Conservation (phyloP, 2,113 vertebrate genomes). For the Gallinago media region DNA sequence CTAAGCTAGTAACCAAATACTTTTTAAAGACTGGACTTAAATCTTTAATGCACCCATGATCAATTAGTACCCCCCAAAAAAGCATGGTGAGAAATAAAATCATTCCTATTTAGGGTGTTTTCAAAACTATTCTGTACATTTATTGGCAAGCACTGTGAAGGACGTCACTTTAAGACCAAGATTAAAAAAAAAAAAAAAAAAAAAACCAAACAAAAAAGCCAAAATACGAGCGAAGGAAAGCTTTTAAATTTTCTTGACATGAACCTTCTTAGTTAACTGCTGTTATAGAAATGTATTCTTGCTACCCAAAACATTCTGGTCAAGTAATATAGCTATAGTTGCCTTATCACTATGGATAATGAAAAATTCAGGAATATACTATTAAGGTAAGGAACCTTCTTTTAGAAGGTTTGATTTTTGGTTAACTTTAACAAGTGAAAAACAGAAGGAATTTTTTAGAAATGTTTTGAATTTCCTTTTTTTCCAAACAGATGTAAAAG, state of each 20-base stretch:
- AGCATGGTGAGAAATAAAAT: neutral
- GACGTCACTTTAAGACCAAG: neutral
- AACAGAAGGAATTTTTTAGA: rapidly evolving
- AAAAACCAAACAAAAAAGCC: too few relatives aligned
- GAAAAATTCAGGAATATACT: neutral
- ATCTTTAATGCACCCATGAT: neutral
- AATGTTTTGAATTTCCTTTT: neutral
- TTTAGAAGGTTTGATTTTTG: neutral
- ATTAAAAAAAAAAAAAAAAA: neutral
- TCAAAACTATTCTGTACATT: neutral
- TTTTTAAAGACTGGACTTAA: neutral
- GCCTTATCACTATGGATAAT: neutral
- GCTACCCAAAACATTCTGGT: neutral
- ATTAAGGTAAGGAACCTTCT: neutral
- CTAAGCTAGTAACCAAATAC: neutral
- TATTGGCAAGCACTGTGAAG: neutral
- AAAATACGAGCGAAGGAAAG: neutral
- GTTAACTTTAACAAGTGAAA: neutral
- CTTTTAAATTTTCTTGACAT: neutral
- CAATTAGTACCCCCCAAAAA: neutral
- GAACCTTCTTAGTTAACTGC: neutral
- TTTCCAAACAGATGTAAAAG: neutral
- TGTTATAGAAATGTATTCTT: neutral
- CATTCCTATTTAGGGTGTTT: neutral
- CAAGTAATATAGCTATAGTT: neutral